These are phyloP conservation scores for Copidosoma aretas DNA, from an alignment of 2,888 invertebrate species.

Conservation along the genomic window DNA sequence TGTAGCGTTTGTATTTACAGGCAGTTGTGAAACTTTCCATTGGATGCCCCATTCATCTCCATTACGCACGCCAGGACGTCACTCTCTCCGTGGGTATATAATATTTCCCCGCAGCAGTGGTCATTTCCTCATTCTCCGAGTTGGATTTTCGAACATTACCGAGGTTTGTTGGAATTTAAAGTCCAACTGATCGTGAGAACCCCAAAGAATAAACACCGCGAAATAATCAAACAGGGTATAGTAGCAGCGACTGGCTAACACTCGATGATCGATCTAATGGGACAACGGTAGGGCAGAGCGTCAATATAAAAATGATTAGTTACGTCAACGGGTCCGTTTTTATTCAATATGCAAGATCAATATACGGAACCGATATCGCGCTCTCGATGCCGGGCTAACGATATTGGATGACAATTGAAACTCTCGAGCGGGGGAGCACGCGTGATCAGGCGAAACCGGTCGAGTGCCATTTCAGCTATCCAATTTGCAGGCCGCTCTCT, in stretches of 20 bases:
- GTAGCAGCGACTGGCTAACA: no score
- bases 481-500: background rate
- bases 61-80: conserved; percentile 22
- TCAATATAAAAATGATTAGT: no score
- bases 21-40: conserved; percentile 12
- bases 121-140: no score
- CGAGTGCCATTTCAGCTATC: background rate
- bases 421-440: background rate
- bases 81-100: background rate
- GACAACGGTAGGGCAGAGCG: no score
- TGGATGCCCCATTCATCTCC: conserved; percentile 28
- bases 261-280: no score
- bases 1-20: conserved; percentile 14
- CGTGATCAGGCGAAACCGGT: background rate
- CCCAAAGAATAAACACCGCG: no score
- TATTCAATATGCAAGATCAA: background rate
- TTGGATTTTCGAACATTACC: no score
- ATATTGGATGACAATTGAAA: background rate
- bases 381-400: background rate
- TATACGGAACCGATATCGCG: background rate
- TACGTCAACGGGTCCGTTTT: background rate
- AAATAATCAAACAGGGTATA: no score
- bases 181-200: no score
- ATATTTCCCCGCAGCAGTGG: no score
- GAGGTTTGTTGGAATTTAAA: no score